Base-by-base conservation (phyloP, 2,888 invertebrate species). In the Epinotia bilunana region DNA sequence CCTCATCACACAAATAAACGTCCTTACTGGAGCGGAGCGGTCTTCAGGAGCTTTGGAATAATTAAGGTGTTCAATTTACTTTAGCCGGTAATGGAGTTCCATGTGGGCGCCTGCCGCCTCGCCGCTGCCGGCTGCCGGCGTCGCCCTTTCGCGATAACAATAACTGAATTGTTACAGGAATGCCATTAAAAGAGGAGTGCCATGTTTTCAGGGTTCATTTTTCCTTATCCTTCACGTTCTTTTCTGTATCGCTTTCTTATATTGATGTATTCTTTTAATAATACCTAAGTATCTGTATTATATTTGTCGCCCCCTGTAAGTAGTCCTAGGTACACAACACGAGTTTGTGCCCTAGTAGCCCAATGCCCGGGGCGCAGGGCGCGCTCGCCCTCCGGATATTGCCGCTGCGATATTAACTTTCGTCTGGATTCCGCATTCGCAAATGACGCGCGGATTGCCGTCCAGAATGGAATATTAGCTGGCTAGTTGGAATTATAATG, bases 331-430 rank as follows among this genome's bases (percentile, higher is more conserved):
- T 58, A 58, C 23, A 57, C 57, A 57, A 20, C 20, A 12, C 18
- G 5, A 12, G 18, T 9, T 46, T 1, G 20, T 65, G 73, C 55
- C 70, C 76, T 61, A 70, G 28, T 76, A 53, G 53, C 76, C 76
- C 3, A 73, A 2, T 39, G 76, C 73, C 76, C 73, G 73, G 53
- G 73, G 76, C 74, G 28, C 53, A 60, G 61, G 67, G 39, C 57
- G 16, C 28, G 3, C 20, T 69, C 74, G 77, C 72, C 43, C 3
- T 20, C 72, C 74, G 77, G 74, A 77, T 77, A 77, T 77, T 77
- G 63, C 74, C 43, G 61, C 68, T 28, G 65, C 67, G 65, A 72
- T 75, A 73, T 74, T 68, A 65, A 60, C 68, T 72, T 72, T 55
- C 72, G 20, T 55, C 73, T 71, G 55, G 69, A 67, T 72, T 74